phyloP scores from a whole-genome alignment of 1,140 invertebrate genomes.

The Drusus annulatus region DNA sequence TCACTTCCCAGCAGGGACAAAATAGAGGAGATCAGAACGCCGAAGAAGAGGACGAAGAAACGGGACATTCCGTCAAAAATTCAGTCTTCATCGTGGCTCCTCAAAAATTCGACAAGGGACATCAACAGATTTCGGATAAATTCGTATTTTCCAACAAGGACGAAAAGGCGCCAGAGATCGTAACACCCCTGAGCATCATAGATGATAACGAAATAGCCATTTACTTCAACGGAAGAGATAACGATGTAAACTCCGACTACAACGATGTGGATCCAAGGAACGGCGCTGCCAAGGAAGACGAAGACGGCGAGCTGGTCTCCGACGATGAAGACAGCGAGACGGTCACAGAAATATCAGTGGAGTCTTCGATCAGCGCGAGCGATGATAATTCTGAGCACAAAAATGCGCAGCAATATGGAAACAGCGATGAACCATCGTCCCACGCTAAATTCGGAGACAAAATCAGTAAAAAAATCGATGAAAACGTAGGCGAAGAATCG shows the following conservation, averaged over 20 bases:
- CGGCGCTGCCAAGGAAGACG: constrained; percentile 15
- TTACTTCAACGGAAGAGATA: constrained; percentile 67
- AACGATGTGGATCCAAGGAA: constrained; percentile 42
- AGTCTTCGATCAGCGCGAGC: constrained; percentile 62
- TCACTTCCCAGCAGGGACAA: constrained; percentile 58
- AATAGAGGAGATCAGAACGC: constrained; percentile 62
- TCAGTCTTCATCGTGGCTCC: constrained; percentile 65
- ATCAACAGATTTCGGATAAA: constrained; percentile 54
- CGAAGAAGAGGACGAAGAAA: constrained; percentile 62
- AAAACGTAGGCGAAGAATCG: constrained; percentile 27
- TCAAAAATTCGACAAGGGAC: constrained; percentile 58
- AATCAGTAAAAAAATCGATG: constrained; percentile 50
- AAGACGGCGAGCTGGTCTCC: constrained; percentile 29
- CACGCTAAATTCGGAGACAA: constrained; percentile 56
- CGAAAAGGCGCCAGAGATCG: constrained; percentile 54
- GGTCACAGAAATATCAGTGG: constrained; percentile 68
- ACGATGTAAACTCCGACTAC: constrained; percentile 55
- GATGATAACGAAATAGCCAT: constrained; percentile 72
- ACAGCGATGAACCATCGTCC: constrained; percentile 1
- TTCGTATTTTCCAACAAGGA: constrained; percentile 32
- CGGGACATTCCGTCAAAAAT: constrained; percentile 65
- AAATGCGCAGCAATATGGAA: constrained; percentile 55
- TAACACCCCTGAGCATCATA: constrained; percentile 62
- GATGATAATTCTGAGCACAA: constrained; percentile 44
- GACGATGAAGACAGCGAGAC: constrained; percentile 61